Evolutionary conservation across 2,797 vertebrate species (phyloP).

Genomic region (Tragopan temminckii): DNA sequence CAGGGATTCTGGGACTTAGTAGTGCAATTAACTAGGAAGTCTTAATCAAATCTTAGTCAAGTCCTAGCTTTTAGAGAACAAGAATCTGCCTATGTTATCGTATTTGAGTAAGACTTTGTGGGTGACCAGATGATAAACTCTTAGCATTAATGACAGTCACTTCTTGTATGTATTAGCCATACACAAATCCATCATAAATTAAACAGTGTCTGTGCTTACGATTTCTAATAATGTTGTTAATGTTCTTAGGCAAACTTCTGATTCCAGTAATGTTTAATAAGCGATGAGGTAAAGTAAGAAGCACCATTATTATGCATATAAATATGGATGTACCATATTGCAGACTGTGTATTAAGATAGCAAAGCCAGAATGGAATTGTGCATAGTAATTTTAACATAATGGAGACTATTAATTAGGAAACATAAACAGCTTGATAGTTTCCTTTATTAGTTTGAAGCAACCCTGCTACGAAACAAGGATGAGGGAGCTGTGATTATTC

Average conservation of each 20-base stretch:
- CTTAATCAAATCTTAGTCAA: not conserved
- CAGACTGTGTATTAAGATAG: not conserved
- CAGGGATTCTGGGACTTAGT: not conserved
- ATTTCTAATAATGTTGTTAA: not conserved
- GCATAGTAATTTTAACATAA: not conserved
- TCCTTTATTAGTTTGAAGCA: not conserved
- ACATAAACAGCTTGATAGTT: not conserved
- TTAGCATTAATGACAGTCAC: not conserved
- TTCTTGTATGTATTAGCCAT: not conserved
- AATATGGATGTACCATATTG: not conserved
- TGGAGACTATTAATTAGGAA: not conserved
- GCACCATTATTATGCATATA: not conserved
- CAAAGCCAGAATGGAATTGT: not conserved
- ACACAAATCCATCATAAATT: not conserved
- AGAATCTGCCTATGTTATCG: not conserved
- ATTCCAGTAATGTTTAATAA: not conserved
- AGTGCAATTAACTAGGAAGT: slow-evolving; percentile 39
- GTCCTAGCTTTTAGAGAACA: slow-evolving; percentile 5
- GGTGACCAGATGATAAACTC: not conserved
- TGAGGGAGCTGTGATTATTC: too few relatives aligned
- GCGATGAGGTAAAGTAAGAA: not conserved
- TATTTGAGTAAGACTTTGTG: not conserved
- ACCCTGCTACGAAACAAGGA: too few relatives aligned
- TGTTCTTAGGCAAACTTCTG: not conserved
- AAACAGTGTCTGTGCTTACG: not conserved